Conservation (phyloP, 2,888 invertebrate species). For the Lithophane semibrunnea region DNA sequence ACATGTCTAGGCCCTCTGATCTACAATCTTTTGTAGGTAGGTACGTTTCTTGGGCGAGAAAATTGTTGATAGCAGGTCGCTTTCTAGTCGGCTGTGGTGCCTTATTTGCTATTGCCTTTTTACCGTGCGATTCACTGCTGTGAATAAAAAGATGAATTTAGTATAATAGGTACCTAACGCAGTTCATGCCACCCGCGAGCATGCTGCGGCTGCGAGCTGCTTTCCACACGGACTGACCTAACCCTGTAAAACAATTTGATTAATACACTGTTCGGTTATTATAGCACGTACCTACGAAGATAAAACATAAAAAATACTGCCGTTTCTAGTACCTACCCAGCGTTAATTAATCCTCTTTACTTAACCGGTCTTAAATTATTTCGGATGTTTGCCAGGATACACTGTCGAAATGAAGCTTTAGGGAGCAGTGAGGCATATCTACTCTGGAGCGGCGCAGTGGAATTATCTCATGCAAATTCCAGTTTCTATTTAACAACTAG, state of each 20-base stretch:
- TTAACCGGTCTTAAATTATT: slow-evolving; percentile 26
- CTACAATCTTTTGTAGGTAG: no score
- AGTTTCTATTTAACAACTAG: slow-evolving; percentile 41
- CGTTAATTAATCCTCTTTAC: slow-evolving; percentile 16
- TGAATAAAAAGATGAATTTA: neutral
- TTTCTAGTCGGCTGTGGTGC: no score
- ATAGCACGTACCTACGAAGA: neutral
- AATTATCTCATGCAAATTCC: slow-evolving; percentile 62
- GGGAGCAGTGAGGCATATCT: slow-evolving; percentile 26
- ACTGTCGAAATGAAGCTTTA: slow-evolving; percentile 37
- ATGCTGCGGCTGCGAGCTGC: neutral
- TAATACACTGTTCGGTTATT: neutral
- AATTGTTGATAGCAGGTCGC: no score
- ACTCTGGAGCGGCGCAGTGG: slow-evolving; percentile 22
- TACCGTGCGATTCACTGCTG: neutral
- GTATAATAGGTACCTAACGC: neutral
- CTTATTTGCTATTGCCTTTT: no score
- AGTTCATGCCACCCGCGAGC: neutral
- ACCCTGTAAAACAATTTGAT: neutral
- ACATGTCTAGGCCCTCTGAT: no score
- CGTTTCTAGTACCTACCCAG: neutral
- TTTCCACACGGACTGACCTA: neutral
- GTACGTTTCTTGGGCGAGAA: no score
- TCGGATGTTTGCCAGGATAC: slow-evolving; percentile 33
- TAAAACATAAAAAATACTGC: neutral